Evolutionary conservation across 2,113 vertebrate genomes (phyloP), one percentile per base, ranked within the genome.

Genomic region (Crotalus viridis): DNA sequence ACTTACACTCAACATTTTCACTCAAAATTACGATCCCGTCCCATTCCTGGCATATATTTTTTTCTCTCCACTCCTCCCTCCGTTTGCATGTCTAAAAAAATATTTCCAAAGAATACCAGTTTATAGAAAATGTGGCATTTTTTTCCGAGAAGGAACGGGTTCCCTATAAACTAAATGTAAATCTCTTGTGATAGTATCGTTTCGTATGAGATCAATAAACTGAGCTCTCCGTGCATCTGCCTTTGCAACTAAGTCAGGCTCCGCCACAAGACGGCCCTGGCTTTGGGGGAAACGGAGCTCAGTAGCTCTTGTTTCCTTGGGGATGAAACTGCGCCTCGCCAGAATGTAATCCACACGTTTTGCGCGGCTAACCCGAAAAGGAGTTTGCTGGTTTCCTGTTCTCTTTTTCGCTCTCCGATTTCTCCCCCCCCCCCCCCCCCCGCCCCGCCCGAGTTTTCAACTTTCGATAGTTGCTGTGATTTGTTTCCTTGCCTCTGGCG

Each of bases 391-490:
- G 43, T 7, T 22, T 12, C 86, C 64, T n/a, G 64, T n/a, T 33
- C 28, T n/a, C 6, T 21, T 1, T 86, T 9, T 12, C 85, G 19
- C 39, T 43, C 24, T 43, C 4, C 22, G 17, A 33, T 9, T 1
- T 3, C 12, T 21, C 1, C 6, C 19, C 8, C 12, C 7, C 28
- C 1, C 12, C 28, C 1, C 6, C 19, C 8, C 12, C 7, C 28
- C 1, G 2, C 19, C 19, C 12, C 33, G 4, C 1, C 17, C 28
- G 43, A n/a, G 28, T 61, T 87, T 10, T 87, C 43, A 43, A 26
- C 12, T 52, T 74, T 7, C 0, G 28, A 10, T 48, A 19, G 39
- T 81, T 85, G 33, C 7, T 85, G 15, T 15, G 26, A n/a, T 21
- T 39, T 39, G n/a, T 10, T 19, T 90, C 48, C n/a, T 39, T 13